Conservation (phyloP, 92 coral and sea anemone species). For the Meandrina meandrites region DNA sequence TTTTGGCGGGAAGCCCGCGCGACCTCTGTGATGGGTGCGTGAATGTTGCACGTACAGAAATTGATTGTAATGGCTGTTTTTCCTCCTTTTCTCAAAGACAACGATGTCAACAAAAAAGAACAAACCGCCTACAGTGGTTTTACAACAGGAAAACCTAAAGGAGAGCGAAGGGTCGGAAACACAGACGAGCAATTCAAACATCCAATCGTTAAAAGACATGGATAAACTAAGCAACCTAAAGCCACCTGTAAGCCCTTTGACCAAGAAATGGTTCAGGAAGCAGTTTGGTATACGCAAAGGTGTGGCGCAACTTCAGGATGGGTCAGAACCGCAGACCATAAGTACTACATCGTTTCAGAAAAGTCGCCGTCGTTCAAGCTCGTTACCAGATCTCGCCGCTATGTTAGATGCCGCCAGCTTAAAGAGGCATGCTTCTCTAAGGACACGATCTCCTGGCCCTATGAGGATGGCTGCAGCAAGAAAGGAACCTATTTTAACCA, state of each 20-base stretch:
- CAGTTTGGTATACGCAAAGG: slow-evolving; percentile 63
- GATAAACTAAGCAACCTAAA: slow-evolving; percentile 5
- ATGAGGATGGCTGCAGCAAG: slow-evolving; percentile 5
- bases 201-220: slow-evolving; percentile 16
- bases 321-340: neutral
- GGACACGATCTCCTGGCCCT: slow-evolving; percentile 13
- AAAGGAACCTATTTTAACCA: slow-evolving; percentile 13
- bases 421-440: slow-evolving; percentile 29
- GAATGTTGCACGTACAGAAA: too few species aligned
- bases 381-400: slow-evolving; percentile 69
- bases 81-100: neutral
- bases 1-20: neutral
- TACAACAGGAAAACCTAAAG: neutral
- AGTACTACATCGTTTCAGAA: neutral
- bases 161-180: neutral
- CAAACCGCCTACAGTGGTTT: slow-evolving; percentile 15
- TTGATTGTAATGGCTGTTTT: neutral
- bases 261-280: slow-evolving; percentile 67
- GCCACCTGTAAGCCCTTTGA: slow-evolving; percentile 41
- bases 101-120: slow-evolving; percentile 9
- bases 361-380: slow-evolving; percentile 62
- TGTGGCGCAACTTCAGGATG: neutral
- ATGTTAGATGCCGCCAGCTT: slow-evolving; percentile 62
- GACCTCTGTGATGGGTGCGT: too few species aligned
- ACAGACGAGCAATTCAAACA: neutral